Conservation (phyloP, 2,797 vertebrate species). For the Tenualosa ilisha region DNA sequence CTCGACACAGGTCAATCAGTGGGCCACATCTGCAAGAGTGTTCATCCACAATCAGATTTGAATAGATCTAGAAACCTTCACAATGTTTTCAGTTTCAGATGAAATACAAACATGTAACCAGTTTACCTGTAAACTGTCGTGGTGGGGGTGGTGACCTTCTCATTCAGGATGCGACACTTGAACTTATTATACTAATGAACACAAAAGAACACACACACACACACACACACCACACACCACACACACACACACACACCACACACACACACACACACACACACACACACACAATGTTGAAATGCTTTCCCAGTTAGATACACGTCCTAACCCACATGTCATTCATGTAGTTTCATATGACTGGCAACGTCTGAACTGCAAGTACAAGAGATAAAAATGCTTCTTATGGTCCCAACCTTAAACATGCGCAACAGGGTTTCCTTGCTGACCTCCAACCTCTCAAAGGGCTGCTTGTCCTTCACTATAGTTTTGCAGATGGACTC, state of each 20-base stretch:
- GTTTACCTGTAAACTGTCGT: slow-evolving; percentile 92
- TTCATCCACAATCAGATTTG: neutral
- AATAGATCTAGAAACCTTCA: neutral
- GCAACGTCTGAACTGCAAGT: too few relatives aligned
- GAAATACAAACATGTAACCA: neutral
- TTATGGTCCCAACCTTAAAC: slow-evolving; percentile 82
- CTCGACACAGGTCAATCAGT: slow-evolving; percentile 91
- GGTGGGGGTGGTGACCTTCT: slow-evolving; percentile 87
- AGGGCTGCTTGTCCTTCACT: slow-evolving; percentile 90
- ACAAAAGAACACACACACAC: slow-evolving; percentile 14
- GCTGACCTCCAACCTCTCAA: slow-evolving; percentile 90
- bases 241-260: neutral
- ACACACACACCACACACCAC: neutral
- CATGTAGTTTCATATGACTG: neutral
- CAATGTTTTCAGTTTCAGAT: neutral
- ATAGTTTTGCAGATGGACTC: slow-evolving; percentile 83
- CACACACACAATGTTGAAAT: too few relatives aligned
- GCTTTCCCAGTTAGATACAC: too few relatives aligned
- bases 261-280: neutral
- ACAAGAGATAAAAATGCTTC: neutral
- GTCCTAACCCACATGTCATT: neutral
- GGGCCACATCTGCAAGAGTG: slow-evolving; percentile 81
- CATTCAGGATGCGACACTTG: slow-evolving; percentile 93
- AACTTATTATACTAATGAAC: slow-evolving; percentile 89
- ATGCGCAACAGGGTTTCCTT: slow-evolving; percentile 89